Base-by-base conservation (phyloP, 2,888 invertebrate species). In the Sinhomidia bicolor region DNA sequence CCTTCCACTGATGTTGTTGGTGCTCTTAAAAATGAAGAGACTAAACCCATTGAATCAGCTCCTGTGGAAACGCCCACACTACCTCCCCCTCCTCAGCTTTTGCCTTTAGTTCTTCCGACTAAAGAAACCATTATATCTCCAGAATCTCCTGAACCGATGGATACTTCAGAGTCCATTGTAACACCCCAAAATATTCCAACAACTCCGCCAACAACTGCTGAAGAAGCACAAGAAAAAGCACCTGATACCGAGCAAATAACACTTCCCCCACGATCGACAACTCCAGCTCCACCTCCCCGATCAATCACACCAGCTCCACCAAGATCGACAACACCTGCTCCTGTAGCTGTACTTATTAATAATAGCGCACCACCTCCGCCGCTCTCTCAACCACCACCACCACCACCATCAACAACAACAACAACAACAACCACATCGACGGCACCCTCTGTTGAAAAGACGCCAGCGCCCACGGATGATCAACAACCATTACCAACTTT, bases 91-190 rank as follows among this genome's bases (percentile, higher is more conserved):
- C 89, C 62, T n/a, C 82, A 87, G 29, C 29, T 78, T 12, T n/a
- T 83, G 60, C 62, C 84, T 17, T 54, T 74, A 41, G 20, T 74
- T 20, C 0, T 44, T 1, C 81, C 87, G 17, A 14, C 54, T 0
- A 89, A 89, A 65, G 89, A 90, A 71, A 79, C 85, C 9, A 76
- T 86, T 20, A 89, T 90, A 23, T 91, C 92, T 51, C 92, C 92
- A n/a, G 92, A 92, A 88, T 92, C 92, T 29, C 92, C 92, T 17
- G 92, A 92, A 82, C 90, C 92, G 36, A 68, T 82, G 41, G 85
- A 86, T n/a, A 71, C 88, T 81, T 76, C 82, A 74, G 76, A 83
- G 88, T 89, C 74, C 14, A 80, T 76, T 62, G 80, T 26, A 9
- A 88, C 88, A 71, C 85, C 90, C 79, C 89, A 91, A 91, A 85